These are phyloP conservation scores for Gorsachius goisagi DNA, from an alignment of 2,113 vertebrate species.

Conservation along the genomic window DNA sequence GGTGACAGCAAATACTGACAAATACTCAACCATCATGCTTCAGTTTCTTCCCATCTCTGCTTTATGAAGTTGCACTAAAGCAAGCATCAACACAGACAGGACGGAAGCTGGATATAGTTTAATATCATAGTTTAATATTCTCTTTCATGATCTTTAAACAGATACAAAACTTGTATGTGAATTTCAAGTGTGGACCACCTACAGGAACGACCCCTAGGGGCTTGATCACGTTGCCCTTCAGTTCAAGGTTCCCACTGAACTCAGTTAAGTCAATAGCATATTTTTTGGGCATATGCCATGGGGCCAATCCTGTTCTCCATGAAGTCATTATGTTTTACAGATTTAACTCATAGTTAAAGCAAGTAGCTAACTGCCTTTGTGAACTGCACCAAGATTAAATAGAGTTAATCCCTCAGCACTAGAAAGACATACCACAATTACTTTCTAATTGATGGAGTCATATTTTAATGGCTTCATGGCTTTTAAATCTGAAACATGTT, in stretches of 20 bases:
- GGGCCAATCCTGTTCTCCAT: not conserved
- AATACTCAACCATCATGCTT: not conserved
- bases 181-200: not conserved
- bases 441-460: slow-evolving; percentile 29
- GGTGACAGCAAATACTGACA: slow-evolving; percentile 1
- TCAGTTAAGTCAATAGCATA: not conserved
- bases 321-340: not conserved
- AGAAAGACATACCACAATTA: slow-evolving; percentile 19
- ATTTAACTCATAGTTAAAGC: not conserved
- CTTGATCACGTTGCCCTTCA: rapidly evolving
- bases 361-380: slow-evolving; percentile 22
- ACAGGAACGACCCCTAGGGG: not conserved
- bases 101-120: not conserved
- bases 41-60: not conserved
- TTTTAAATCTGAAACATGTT: slow-evolving; percentile 30
- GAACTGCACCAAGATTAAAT: not conserved
- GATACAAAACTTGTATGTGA: not conserved
- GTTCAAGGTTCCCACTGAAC: not conserved
- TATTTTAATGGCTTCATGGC: not conserved
- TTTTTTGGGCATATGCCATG: not conserved
- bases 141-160: not conserved
- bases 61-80: not conserved
- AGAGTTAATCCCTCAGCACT: not conserved
- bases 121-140: not conserved
- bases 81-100: not conserved